Evolutionary conservation across 2,797 vertebrate genomes (phyloP), one percentile per base, ranked within the genome.

Genomic region (Gymnocypris eckloni): DNA sequence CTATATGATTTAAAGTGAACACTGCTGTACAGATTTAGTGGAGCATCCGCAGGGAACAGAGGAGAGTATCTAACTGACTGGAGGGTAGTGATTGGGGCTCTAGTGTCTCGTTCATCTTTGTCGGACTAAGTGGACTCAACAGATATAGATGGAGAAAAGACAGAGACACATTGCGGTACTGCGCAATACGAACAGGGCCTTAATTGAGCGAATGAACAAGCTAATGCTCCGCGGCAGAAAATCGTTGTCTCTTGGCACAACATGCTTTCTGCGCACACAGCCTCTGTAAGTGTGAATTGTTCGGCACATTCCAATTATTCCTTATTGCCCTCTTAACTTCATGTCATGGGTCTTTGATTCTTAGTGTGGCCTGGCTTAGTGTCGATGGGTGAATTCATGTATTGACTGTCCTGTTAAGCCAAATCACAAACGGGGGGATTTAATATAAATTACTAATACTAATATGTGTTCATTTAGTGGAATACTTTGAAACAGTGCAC

Each of bases 171-270:
- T 82, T 64, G 50, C 43, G 71, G 86, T 39, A 77, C 50, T 61
- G 67, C 28, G 52, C 22, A n/a, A 64, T 72, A 76, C n/a, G 50
- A 88, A 82, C 56, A 80, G 22, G 84, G 22, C 85, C 50, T 54
- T 81, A 85, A 88, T 84, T 88, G 79, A 88, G 69, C 56, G 69
- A 86, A 39, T 80, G 72, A 88, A 86, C 48, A 83, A 81, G 81
- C 70, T 88, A 88, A 88, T 86, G 79, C 84, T 79, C 84, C 25
- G 28, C 15, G 81, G 79, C 87, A 86, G 87, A 83, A 86, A 88
- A 88, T 88, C 87, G 64, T 86, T 88, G 87, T 52, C 84, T 80
- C 79, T 83, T 86, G 84, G 87, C 81, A 70, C 61, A 69, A 54
- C 41, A 79, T 73, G 39, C 76, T 59, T 43, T 61, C 78, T 50